Percentiles rank a stretch among this genome's conserved stretches.
Conservation (phyloP, 2,888 invertebrate species). For the Drosophila robusta region DNA sequence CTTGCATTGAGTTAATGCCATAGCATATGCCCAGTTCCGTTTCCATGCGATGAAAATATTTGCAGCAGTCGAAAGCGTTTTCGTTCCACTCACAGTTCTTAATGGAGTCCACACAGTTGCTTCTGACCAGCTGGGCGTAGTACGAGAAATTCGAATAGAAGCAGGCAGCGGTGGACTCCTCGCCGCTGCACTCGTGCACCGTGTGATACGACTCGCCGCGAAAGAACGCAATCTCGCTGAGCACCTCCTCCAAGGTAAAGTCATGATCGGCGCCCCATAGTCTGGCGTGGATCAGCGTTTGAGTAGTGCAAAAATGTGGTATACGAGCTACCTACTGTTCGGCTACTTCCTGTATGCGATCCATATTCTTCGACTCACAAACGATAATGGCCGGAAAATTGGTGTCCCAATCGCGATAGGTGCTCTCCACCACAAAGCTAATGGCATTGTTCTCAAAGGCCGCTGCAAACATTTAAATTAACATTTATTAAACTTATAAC, state of each 20-base stretch:
- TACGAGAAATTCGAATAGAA: conserved; percentile 87
- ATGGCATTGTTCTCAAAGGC: conserved; percentile 89
- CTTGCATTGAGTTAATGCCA: conserved; percentile 88
- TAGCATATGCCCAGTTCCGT: conserved; percentile 90
- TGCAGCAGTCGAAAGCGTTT: conserved; percentile 88
- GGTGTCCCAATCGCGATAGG: conserved; percentile 90
- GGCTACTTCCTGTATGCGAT: conserved; percentile 87
- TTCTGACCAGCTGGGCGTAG: conserved; percentile 87
- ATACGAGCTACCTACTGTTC: conserved; percentile 86
- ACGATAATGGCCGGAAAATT: conserved; percentile 90
- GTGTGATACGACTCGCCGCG: conserved; percentile 89
- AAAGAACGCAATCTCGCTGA: conserved; percentile 89
- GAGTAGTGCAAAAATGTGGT: accelerated
- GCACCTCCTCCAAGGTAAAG: conserved; percentile 89
- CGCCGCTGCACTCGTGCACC: conserved; percentile 87
- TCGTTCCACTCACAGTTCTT: conserved; percentile 87
- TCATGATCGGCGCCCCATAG: conserved; percentile 89
- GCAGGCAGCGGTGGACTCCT: conserved; percentile 86
- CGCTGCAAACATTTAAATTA: conserved; percentile 53
- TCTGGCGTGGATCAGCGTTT: conserved; percentile 68
- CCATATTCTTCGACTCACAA: conserved; percentile 89
- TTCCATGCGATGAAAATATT: conserved; percentile 88
- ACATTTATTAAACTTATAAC: not conserved
- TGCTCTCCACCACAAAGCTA: conserved; percentile 91
- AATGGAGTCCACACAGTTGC: conserved; percentile 87